These are phyloP conservation scores for Hozukius guyotensis DNA, from an alignment of 2,797 vertebrate genomes.

Conservation along the genomic window DNA sequence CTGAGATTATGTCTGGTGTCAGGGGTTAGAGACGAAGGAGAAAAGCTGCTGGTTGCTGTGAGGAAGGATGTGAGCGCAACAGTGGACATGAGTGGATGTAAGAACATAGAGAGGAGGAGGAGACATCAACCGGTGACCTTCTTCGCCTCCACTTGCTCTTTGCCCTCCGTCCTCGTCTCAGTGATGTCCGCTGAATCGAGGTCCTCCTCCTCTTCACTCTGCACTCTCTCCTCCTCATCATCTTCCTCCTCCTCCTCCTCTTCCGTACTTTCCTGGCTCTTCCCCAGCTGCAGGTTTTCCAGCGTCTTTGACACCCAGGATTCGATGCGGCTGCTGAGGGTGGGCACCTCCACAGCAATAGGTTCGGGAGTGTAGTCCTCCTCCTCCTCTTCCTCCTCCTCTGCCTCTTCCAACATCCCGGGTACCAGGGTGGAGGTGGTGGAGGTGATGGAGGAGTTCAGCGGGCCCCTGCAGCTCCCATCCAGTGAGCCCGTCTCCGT, in stretches of 20 bases:
- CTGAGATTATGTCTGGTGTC: constrained; percentile 87
- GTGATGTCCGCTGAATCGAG: constrained; percentile 82
- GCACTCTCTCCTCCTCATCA: constrained; percentile 80
- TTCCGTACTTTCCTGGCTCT: constrained; percentile 89
- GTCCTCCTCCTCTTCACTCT: constrained; percentile 91
- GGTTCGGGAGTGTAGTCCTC: constrained; percentile 94
- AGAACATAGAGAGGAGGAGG: neutral
- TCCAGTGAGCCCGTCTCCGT: constrained; percentile 97
- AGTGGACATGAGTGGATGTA: neutral
- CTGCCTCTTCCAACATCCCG: constrained; percentile 96
- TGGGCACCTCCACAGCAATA: constrained; percentile 92
- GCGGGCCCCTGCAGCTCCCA: constrained; percentile 93
- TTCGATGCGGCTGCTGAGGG: constrained; percentile 94
- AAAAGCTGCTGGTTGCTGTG: constrained; percentile 75
- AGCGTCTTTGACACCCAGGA: constrained; percentile 98
- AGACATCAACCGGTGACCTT: constrained; percentile 68
- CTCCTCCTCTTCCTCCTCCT: constrained; percentile 94
- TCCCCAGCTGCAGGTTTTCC: constrained; percentile 95
- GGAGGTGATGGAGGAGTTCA: constrained; percentile 98
- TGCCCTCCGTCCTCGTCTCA: constrained; percentile 75
- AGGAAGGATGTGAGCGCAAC: constrained; percentile 29
- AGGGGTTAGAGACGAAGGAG: constrained; percentile 69
- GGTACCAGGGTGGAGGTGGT: constrained; percentile 97
- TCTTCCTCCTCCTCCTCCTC: constrained; percentile 90
- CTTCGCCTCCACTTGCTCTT: constrained; percentile 74